Evolutionary conservation across 2,888 invertebrate species (phyloP).

Genomic region (Scaptomyza caliginosa): DNA sequence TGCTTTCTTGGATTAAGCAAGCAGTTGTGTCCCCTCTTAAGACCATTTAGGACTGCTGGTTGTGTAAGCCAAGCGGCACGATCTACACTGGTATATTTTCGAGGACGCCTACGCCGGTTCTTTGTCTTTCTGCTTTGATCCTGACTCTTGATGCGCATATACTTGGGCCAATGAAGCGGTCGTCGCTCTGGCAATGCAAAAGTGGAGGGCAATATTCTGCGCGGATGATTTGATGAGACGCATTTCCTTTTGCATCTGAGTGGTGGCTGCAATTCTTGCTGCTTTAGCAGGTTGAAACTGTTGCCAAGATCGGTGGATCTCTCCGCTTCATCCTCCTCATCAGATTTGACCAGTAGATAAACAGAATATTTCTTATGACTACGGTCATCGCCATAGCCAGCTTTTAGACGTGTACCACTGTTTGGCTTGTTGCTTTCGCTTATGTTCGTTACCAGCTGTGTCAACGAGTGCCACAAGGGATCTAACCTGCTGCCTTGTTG

Average conservation of each 20-base stretch:
- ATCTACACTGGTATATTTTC: background rate
- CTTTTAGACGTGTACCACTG: conserved; percentile 17
- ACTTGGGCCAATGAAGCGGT: conserved; percentile 70
- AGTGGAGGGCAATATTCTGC: background rate
- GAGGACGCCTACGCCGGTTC: background rate
- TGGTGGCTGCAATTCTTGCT: background rate
- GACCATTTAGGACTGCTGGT: background rate
- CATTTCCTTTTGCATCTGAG: background rate
- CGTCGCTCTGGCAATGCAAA: conserved; percentile 10
- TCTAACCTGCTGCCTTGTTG: conserved; percentile 7
- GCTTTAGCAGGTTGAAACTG: background rate
- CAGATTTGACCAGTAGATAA: conserved; percentile 52
- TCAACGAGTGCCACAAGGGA: conserved; percentile 37
- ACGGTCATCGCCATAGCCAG: conserved; percentile 1
- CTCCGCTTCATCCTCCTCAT: conserved; percentile 43
- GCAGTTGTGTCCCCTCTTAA: conserved; percentile 11
- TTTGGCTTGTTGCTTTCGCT: conserved; percentile 17
- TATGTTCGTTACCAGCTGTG: conserved; percentile 48
- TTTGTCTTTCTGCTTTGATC: background rate
- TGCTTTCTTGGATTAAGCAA: background rate
- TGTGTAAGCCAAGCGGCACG: conserved; percentile 6
- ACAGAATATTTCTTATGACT: conserved; percentile 41
- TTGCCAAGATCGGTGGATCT: no score
- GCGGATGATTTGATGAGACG: background rate
- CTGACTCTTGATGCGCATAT: conserved; percentile 17